Base-by-base conservation (phyloP, 2,797 vertebrate species). In the Muraenolepis orangiensis region DNA sequence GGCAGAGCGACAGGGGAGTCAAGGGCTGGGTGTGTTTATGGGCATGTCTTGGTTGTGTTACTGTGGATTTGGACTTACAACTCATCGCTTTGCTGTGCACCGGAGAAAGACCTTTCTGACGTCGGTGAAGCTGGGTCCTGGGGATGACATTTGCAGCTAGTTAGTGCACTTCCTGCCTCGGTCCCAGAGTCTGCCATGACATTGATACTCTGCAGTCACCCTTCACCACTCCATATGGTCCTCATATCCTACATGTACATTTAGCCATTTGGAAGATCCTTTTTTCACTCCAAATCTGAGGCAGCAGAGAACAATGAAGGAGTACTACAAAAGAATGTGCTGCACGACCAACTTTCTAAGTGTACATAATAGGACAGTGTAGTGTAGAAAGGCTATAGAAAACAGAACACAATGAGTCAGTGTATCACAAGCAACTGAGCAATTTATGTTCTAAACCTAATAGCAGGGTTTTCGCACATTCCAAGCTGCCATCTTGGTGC, bases 61-160 rank as follows among this genome's bases (percentile, higher is more conserved):
- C 42, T 57, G 6, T 36, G 10, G 11, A 13, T 32, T 11, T 14
- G 51, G 29, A 34, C 89, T 87, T 74, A 91, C 90, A 29, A 69
- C 69, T 83, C 78, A 6, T 82, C 64, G 0, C 51, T 18, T 36
- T 28, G 26, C 6, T 75, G 69, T n/a, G 31, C 32, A 18, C 32
- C 57, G 70, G 18, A 70, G 8, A 14, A 38, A 1, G 28, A 36
- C n/a, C 14, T 31, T 20, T 36, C 29, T 1, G 36, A 64, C 18
- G 64, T 51, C 23, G 34, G 72, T 6, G 3, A 40, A 66, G 57
- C 46, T 38, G 73, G 28, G 23, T 64, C 57, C 57, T 64, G 23
- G 8, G 23, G 7, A 64, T 8, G 16, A 23, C 57, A 26, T 64
- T 26, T 26, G n/a, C 57, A 64, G 11, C n/a, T 13, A 23, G 57